These are phyloP conservation scores for Thaumatotibia leucotreta DNA, from an alignment of 1,140 invertebrate species.

Conservation along the genomic window DNA sequence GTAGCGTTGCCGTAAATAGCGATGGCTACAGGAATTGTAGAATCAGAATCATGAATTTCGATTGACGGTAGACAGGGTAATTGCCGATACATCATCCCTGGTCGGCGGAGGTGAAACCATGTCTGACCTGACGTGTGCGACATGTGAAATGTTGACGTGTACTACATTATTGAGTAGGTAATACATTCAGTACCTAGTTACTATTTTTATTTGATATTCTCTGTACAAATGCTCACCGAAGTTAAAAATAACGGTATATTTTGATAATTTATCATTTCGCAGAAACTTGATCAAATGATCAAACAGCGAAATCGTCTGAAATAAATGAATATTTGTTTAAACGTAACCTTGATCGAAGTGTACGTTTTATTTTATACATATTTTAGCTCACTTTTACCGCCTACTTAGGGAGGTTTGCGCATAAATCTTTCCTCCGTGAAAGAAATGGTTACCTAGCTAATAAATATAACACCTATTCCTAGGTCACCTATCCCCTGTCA, in stretches of 20 bases:
- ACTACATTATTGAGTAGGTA: too few relatives aligned
- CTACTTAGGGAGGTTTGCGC: not conserved
- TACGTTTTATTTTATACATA: too few relatives aligned
- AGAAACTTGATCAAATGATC: too few relatives aligned
- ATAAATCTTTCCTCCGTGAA: not conserved
- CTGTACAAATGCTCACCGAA: too few relatives aligned
- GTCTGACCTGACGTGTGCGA: not conserved
- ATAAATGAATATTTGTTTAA: too few relatives aligned
- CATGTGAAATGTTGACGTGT: not conserved
- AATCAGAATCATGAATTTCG: constrained; percentile 4
- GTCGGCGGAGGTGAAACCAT: not conserved
- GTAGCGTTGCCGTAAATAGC: not conserved
- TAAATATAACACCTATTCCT: not conserved
- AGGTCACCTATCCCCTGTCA: not conserved
- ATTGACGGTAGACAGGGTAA: constrained; percentile 29
- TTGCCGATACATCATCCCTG: constrained; percentile 15
- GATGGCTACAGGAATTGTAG: not conserved
- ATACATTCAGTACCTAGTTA: not conserved
- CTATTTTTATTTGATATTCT: too few relatives aligned
- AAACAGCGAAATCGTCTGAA: too few relatives aligned
- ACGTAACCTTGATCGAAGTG: too few relatives aligned
- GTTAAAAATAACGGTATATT: too few relatives aligned
- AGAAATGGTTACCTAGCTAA: not conserved
- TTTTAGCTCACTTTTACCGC: too few relatives aligned
- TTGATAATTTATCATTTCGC: too few relatives aligned